phyloP scores from a whole-genome alignment of 2,113 vertebrate species.

The Varanus komodoensis region DNA sequence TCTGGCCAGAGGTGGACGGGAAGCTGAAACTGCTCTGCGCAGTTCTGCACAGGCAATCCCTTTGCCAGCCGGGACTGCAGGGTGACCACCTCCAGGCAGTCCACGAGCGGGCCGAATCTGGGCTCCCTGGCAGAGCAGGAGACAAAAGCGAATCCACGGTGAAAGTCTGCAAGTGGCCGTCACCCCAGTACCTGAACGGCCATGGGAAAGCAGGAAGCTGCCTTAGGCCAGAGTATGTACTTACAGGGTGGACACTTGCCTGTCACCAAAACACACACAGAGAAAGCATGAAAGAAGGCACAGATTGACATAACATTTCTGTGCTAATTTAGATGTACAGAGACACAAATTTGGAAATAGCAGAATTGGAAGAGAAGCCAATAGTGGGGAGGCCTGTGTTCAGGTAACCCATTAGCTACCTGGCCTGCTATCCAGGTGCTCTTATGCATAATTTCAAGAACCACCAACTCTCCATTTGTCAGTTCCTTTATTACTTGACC shows the following conservation, averaged over 20 bases:
- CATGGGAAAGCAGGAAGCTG: background rate
- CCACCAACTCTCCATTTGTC: too few species aligned
- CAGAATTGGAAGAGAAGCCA: too few species aligned
- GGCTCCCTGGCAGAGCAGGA: conserved; percentile 63
- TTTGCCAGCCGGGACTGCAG: conserved; percentile 68
- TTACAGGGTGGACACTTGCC: too few species aligned
- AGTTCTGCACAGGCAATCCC: conserved; percentile 84
- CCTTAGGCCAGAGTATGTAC: background rate
- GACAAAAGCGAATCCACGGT: background rate
- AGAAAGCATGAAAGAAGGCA: too few species aligned
- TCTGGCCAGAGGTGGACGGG: conserved; percentile 87
- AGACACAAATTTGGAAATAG: too few species aligned
- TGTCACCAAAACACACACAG: too few species aligned
- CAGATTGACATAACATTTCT: too few species aligned
- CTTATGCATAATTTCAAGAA: too few species aligned
- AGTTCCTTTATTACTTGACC: background rate
- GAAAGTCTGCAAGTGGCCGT: background rate
- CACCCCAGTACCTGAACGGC: background rate
- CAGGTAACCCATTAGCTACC: too few species aligned
- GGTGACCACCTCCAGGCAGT: conserved; percentile 89
- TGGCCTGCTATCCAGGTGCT: too few species aligned
- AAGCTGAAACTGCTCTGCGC: conserved; percentile 81
- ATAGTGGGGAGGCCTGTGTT: too few species aligned
- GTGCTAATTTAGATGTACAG: too few species aligned
- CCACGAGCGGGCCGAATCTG: conserved; percentile 71